phyloP scores from a whole-genome alignment of 1,140 invertebrate species.

The Sycophila sp. region DNA sequence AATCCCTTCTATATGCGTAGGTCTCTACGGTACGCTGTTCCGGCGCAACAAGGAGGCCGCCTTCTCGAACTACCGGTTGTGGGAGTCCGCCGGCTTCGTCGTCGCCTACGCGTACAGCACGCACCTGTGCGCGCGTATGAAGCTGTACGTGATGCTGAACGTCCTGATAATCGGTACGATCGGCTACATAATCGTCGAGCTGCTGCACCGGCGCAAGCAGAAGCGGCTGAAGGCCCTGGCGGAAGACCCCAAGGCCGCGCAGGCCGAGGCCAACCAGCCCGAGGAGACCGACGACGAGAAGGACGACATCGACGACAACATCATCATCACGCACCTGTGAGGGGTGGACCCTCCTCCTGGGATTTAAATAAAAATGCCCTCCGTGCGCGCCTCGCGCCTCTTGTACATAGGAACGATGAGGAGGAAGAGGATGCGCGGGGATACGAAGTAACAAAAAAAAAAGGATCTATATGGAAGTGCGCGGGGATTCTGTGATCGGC shows the following conservation, averaged over 20 bases:
- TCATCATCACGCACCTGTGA: conserved; percentile 83
- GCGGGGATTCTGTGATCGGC: neutral
- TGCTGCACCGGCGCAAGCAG: conserved; percentile 82
- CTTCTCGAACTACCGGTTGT: conserved; percentile 95
- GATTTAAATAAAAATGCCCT: too few species aligned
- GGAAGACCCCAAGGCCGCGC: conserved; percentile 75
- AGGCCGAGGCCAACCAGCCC: conserved; percentile 66
- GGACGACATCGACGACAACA: conserved; percentile 86
- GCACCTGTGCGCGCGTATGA: conserved; percentile 87
- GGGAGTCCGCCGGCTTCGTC: conserved; percentile 93
- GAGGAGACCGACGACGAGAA: conserved; percentile 85
- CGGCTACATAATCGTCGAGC: conserved; percentile 86
- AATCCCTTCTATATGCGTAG: conserved; percentile 65
- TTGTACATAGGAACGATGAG: too few species aligned
- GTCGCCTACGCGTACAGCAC: conserved; percentile 91
- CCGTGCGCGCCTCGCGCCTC: too few species aligned
- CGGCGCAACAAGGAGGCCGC: conserved; percentile 93
- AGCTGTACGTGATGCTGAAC: conserved; percentile 87
- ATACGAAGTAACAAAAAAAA: too few species aligned
- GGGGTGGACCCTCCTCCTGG: too few species aligned
- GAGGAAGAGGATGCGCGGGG: too few species aligned
- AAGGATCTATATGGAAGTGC: neutral
- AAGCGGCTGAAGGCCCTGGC: conserved; percentile 70
- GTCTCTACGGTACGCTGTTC: conserved; percentile 92
- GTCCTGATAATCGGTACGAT: conserved; percentile 81